Conservation (phyloP, 2,888 invertebrate genomes). For the Flabesymbios commensalis region DNA sequence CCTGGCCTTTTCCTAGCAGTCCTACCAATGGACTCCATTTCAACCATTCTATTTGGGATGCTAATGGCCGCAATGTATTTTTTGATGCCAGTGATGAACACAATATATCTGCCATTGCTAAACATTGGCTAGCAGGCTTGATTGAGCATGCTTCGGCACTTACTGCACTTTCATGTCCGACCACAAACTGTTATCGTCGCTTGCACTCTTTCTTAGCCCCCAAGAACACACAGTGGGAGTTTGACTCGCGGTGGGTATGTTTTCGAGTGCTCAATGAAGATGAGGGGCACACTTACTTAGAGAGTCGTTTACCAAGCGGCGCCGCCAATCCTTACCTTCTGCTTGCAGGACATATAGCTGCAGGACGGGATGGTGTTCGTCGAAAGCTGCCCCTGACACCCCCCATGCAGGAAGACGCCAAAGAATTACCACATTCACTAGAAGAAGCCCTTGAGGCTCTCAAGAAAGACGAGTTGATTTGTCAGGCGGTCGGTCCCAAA, state of each 20-base stretch:
- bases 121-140: conserved; percentile 34
- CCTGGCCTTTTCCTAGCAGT: conserved; percentile 9
- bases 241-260: conserved; percentile 23
- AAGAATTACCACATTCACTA: too few species aligned
- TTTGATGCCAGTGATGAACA: conserved; percentile 10
- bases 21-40: conserved; percentile 28
- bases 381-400: too few species aligned
- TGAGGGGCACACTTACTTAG: conserved; percentile 18
- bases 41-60: conserved; percentile 35
- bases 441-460: too few species aligned
- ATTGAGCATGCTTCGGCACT: conserved; percentile 29
- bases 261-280: conserved; percentile 21
- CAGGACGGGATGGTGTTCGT: conserved; percentile 31
- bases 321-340: conserved; percentile 31
- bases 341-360: conserved; percentile 28
- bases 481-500: too few species aligned
- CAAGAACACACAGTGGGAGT: conserved; percentile 24
- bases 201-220: conserved; percentile 20
- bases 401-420: too few species aligned
- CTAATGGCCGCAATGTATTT: conserved; percentile 19
- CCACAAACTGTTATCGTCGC: conserved; percentile 36
- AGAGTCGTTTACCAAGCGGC: conserved; percentile 30
- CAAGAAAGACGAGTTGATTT: too few species aligned
- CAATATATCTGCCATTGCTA: conserved; percentile 16
- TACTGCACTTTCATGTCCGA: conserved; percentile 30